These are phyloP conservation scores for Varecia variegata DNA, from an alignment of 2,797 vertebrate genomes.

Conservation along the genomic window DNA sequence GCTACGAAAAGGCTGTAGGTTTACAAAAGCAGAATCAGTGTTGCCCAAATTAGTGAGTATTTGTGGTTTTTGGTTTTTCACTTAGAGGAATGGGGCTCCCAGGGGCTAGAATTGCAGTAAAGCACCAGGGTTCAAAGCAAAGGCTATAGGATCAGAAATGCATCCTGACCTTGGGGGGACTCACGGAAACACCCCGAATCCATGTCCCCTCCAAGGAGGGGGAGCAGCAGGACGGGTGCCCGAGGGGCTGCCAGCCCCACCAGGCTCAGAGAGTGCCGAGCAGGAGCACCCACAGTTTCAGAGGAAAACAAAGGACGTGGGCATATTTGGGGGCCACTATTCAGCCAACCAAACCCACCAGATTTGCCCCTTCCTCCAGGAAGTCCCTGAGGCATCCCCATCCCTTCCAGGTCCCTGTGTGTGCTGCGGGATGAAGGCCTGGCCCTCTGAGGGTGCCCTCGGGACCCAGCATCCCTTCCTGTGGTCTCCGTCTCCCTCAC, in stretches of 20 bases:
- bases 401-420: accelerated
- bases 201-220: accelerated
- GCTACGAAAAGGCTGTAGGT: not conserved
- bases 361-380: not conserved
- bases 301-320: not conserved
- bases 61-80: not conserved
- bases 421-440: no score
- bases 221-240: accelerated
- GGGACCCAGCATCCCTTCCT: not conserved
- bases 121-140: not conserved
- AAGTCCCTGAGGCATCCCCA: not conserved
- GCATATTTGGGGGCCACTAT: not conserved
- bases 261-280: not conserved
- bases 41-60: accelerated
- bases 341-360: not conserved
- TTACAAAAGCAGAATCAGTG: not conserved
- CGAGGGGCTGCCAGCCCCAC: not conserved
- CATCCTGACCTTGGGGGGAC: accelerated
- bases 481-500: not conserved
- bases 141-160: not conserved
- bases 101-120: accelerated
- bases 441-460: not conserved
- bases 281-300: accelerated
- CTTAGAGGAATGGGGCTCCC: no score
- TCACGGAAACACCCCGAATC: not conserved